These are phyloP conservation scores for Selene dorsalis DNA, from an alignment of 2,797 vertebrate species.

Conservation along the genomic window DNA sequence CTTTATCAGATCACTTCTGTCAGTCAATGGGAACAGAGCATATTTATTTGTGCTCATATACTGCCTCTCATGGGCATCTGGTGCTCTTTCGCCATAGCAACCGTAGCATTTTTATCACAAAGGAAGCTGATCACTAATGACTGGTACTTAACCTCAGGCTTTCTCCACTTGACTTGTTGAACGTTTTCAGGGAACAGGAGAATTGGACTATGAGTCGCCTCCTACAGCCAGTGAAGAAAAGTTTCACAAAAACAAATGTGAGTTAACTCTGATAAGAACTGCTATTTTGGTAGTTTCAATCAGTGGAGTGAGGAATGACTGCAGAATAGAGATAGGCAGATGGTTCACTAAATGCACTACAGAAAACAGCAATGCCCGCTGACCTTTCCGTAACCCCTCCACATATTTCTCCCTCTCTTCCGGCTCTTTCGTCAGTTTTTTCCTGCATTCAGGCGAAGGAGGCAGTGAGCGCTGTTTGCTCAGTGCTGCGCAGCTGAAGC, in stretches of 20 bases:
- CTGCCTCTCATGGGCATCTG: not conserved
- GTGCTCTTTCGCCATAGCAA: constrained; percentile 1
- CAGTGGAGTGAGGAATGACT: not conserved
- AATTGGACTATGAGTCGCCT: not conserved
- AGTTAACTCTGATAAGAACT: no score
- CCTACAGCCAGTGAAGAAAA: not conserved
- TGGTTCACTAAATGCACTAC: constrained; percentile 54
- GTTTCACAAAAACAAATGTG: not conserved
- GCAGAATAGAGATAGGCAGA: constrained; percentile 43
- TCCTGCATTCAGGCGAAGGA: constrained; percentile 53
- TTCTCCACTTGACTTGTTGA: not conserved
- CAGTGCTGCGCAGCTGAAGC: constrained; percentile 50
- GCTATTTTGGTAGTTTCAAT: no score
- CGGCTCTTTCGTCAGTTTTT: constrained; percentile 62
- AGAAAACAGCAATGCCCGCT: constrained; percentile 50
- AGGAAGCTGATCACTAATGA: not conserved
- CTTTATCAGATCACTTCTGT: not conserved
- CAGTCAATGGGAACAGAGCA: not conserved
- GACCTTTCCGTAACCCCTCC: constrained; percentile 70
- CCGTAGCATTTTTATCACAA: not conserved
- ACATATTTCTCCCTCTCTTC: constrained; percentile 52
- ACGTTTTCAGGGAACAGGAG: not conserved
- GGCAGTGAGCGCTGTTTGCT: constrained; percentile 63
- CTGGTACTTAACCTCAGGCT: not conserved
- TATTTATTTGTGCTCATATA: not conserved